These are phyloP conservation scores for Agonum fuliginosum DNA, from an alignment of 2,888 invertebrate genomes.

Conservation along the genomic window DNA sequence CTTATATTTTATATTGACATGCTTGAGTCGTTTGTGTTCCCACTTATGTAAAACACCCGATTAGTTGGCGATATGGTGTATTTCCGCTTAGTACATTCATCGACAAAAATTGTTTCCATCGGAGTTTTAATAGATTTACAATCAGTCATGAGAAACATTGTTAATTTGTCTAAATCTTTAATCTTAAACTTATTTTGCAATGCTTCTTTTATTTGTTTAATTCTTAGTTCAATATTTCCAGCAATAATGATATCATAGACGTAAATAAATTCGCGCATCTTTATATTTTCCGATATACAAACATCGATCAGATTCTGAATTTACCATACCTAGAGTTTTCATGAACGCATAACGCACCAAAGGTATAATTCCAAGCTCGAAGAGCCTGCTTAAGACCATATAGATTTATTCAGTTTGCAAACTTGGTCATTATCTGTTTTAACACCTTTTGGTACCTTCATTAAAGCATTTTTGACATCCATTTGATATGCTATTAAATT, in stretches of 20 bases:
- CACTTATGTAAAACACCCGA: constrained; percentile 15
- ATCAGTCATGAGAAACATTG: constrained; percentile 65
- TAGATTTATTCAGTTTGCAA: neutral
- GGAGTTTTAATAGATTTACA: constrained; percentile 62
- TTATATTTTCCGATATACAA: neutral
- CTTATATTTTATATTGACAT: neutral
- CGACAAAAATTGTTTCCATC: neutral
- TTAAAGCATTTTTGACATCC: constrained; percentile 25
- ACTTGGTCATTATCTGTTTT: neutral
- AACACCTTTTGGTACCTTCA: neutral
- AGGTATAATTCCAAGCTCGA: constrained; percentile 3
- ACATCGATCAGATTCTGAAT: neutral
- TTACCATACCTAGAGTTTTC: neutral
- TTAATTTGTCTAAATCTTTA: constrained; percentile 64
- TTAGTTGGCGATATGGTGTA: constrained; percentile 47
- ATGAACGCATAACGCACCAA: neutral
- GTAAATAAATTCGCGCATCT: constrained; percentile 60
- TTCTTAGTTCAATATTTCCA: constrained; percentile 48
- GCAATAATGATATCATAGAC: constrained; percentile 66
- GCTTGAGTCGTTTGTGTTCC: neutral
- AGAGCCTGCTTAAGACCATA: constrained; percentile 6
- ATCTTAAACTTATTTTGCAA: constrained; percentile 64
- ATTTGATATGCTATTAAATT: constrained; percentile 9
- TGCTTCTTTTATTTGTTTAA: neutral
- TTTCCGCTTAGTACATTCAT: neutral